Percentiles rank a stretch among this genome's conserved stretches.
phyloP scores from a whole-genome alignment of 2,888 invertebrate species.

The Trichopria drosophilae region DNA sequence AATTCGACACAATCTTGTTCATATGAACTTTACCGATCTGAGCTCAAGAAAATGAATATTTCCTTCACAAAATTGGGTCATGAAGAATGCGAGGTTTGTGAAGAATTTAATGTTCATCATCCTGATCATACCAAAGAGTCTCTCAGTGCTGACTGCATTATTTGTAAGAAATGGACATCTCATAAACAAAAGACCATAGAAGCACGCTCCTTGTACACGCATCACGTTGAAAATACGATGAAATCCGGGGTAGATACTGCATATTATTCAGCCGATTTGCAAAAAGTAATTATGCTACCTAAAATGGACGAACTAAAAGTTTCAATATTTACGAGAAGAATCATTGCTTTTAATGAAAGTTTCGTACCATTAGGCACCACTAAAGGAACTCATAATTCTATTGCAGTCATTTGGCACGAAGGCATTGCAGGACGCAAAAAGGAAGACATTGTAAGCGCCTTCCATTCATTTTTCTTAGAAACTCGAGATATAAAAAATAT shows the following conservation, averaged over 20 bases:
- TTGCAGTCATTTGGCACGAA: slow-evolving; percentile 9
- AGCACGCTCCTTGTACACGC: slow-evolving; percentile 4
- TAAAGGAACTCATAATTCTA: background rate
- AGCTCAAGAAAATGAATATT: slow-evolving; percentile 13
- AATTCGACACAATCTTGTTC: slow-evolving; percentile 10
- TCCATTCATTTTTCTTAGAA: slow-evolving; percentile 6
- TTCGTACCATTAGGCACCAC: background rate
- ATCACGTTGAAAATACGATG: background rate
- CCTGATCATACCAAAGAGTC: background rate
- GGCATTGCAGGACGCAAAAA: slow-evolving; percentile 9
- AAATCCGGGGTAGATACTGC: background rate
- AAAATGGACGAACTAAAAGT: background rate
- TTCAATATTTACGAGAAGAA: background rate
- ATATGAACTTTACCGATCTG: slow-evolving; percentile 14
- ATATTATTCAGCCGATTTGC: slow-evolving; percentile 9
- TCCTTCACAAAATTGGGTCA: slow-evolving; percentile 4
- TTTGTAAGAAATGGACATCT: slow-evolving; percentile 17
- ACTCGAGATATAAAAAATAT: slow-evolving; percentile 8
- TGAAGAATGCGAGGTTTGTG: slow-evolving; percentile 9
- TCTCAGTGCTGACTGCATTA: background rate
- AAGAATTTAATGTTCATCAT: background rate
- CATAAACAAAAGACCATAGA: slow-evolving; percentile 1
- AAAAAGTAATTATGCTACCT: slow-evolving; percentile 14
- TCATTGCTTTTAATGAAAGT: background rate
- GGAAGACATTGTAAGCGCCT: slow-evolving; percentile 10